Evolutionary conservation across 2,113 vertebrate species (phyloP).

Genomic region (Indicator indicator): DNA sequence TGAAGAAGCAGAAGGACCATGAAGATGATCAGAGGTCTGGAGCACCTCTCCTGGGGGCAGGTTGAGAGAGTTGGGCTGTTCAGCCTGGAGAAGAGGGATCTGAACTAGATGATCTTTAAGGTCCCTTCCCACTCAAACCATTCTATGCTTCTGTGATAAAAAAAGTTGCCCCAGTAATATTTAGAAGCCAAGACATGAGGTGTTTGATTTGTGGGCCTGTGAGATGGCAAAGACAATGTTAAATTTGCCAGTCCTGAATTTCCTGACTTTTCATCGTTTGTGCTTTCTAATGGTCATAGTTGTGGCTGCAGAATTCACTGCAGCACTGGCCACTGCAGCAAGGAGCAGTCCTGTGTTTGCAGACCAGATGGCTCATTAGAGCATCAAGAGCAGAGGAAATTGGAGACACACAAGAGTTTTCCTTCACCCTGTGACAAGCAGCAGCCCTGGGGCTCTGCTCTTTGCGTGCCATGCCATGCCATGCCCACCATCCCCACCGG

Average conservation of each 20-base stretch:
- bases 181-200: background rate
- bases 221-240: rapidly evolving
- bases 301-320: background rate
- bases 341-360: background rate
- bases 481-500: background rate
- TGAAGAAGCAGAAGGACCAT: background rate
- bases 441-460: conserved; percentile 40
- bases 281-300: background rate
- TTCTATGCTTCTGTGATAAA: too few species aligned
- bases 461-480: background rate
- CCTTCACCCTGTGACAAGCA: background rate
- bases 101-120: too few species aligned
- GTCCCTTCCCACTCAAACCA: too few species aligned
- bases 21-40: too few species aligned
- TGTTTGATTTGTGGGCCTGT: background rate
- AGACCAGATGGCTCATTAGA: conserved; percentile 60
- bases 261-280: background rate
- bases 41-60: too few species aligned
- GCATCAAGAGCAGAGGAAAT: conserved; percentile 47
- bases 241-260: background rate
- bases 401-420: background rate
- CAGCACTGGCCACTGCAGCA: background rate
- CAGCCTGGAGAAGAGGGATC: too few species aligned
- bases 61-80: too few species aligned
- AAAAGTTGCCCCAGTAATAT: background rate